Evolutionary conservation across 2,888 invertebrate genomes (phyloP).

Genomic region (Glaucopsyche alexis): DNA sequence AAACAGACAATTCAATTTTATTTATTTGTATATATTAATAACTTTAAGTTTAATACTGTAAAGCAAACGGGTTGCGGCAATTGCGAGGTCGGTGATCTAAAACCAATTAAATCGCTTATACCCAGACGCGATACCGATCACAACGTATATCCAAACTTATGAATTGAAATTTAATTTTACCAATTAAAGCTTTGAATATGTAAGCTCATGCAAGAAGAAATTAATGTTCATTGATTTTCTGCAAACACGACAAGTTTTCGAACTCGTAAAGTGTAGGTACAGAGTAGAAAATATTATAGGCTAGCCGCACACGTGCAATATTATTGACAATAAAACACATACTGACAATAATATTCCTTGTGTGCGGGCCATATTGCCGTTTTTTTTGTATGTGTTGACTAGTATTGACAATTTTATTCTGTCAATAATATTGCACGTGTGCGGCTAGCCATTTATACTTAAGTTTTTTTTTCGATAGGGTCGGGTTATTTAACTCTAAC

Average conservation of each 20-base stretch:
- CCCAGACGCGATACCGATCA: neutral
- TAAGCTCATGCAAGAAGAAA: neutral
- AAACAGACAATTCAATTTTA: no score
- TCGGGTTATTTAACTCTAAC: no score
- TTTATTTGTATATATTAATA: constrained; percentile 15
- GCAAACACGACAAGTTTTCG: neutral
- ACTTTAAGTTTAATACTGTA: constrained; percentile 31
- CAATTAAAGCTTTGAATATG: constrained; percentile 13
- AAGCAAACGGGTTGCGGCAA: constrained; percentile 44
- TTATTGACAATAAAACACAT: no score
- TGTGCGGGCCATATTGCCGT: no score
- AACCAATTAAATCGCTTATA: constrained; percentile 20
- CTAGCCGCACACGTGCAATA: no score
- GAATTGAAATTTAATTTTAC: constrained; percentile 26
- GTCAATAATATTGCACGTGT: no score
- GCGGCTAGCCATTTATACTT: no score
- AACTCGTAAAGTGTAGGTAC: neutral
- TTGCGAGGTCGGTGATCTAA: constrained; percentile 40
- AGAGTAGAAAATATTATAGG: no score
- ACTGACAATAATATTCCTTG: no score
- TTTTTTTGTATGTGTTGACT: no score
- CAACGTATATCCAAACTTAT: neutral
- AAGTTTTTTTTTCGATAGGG: no score
- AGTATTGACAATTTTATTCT: no score
- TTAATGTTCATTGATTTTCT: neutral